phyloP scores from a whole-genome alignment of 2,113 vertebrate species.

The Mandrillus leucophaeus region DNA sequence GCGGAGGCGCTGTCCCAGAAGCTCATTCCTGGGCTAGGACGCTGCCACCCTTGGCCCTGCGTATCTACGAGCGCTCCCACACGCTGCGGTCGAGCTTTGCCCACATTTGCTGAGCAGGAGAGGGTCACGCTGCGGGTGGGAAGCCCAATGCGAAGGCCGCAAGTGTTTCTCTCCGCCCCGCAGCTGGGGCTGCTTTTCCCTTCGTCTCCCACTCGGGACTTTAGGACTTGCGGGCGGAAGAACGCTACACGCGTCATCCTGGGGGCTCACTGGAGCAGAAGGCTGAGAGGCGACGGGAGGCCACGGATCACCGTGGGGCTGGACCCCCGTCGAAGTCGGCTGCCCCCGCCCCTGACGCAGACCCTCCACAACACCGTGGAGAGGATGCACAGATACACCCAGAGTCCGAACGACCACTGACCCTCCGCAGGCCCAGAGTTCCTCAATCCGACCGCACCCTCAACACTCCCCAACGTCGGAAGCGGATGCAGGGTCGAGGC shows the following conservation, averaged over 20 bases:
- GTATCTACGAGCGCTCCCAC: background rate
- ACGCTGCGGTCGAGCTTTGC: background rate
- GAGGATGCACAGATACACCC: background rate
- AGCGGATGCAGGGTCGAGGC: background rate
- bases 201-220: background rate
- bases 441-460: background rate
- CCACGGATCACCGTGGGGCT: background rate
- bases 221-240: background rate
- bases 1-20: background rate
- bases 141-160: background rate
- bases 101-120: background rate
- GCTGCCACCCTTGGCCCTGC: background rate
- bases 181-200: background rate
- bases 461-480: background rate
- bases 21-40: background rate
- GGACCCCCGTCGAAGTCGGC: background rate
- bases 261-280: background rate
- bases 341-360: background rate
- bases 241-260: background rate
- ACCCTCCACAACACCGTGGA: fast-evolving
- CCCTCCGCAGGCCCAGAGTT: background rate
- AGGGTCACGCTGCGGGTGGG: background rate
- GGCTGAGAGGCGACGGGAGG: background rate
- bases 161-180: background rate
- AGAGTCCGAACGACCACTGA: background rate